Evolutionary conservation across 1,140 invertebrate species (phyloP), one percentile per base, ranked within the genome.

Genomic region (Brachionus rubens): DNA sequence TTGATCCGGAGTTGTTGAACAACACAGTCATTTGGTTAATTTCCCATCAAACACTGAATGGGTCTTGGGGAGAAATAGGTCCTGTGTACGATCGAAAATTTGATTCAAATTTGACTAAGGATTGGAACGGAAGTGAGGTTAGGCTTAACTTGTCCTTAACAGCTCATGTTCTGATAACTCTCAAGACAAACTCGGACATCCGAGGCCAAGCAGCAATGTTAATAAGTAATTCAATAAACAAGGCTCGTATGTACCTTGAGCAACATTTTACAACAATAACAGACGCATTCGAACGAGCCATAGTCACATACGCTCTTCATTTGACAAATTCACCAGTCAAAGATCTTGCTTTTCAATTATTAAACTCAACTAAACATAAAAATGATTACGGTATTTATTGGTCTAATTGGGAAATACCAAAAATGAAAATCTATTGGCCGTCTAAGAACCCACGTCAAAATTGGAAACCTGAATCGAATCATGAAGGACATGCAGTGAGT

Each of bases 401-500:
- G 46, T 52, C 70, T 0, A 75, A 75, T 19, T 77, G 36, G 36
- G 19, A 70, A 72, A 33, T 68, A 33, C 56, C 56, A 1, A 24
- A 7, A 14, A n/a, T 87, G 90, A 10, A 89, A 89, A 41, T 95
- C 94, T 81, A 95, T 92, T 91, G 91, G 90, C 19, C 88, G 89
- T 78, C 89, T 91, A 80, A 81, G 83, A 24, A 88, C 94, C 0
- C 91, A 92, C 87, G 50, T 91, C 91, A 26, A 92, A 90, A 91
- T 91, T 1, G 95, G 70, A 80, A 81, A 41, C 77, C 80, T 19
- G 91, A 91, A 0, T 91, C 92, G 80, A 89, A 89, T 78, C 94
- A 92, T 82, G 94, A 97, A 84, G 89, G 91, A 0, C 90, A 91
- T 79, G 96, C 96, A 82, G 91, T 96, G 30, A 93, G 94, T 81